These are phyloP conservation scores for Glyptemys insculpta DNA, from an alignment of 2,797 vertebrate genomes.

Conservation along the genomic window DNA sequence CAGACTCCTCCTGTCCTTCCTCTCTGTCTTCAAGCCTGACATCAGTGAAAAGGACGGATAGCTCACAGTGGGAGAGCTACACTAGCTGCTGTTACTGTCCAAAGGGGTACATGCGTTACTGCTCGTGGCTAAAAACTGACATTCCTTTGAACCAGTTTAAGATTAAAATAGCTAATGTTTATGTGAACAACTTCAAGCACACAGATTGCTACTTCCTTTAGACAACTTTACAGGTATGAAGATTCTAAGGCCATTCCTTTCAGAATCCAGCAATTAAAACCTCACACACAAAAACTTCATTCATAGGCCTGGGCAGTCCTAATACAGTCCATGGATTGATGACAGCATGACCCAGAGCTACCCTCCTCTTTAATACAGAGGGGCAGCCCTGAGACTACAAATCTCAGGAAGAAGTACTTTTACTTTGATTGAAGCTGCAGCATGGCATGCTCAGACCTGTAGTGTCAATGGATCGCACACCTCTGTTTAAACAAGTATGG, in stretches of 20 bases:
- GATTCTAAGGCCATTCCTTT: not conserved
- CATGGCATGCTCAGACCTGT: not conserved
- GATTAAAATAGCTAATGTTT: not conserved
- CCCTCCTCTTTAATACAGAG: not conserved
- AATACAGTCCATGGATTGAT: not conserved
- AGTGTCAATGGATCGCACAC: not conserved
- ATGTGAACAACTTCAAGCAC: not conserved
- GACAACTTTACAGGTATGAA: not conserved
- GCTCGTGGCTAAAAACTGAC: rapidly evolving
- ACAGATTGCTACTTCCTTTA: rapidly evolving
- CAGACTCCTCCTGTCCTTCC: not conserved
- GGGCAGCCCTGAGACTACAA: not conserved
- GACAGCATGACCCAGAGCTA: not conserved
- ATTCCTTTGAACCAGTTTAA: not conserved
- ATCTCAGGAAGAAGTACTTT: not conserved
- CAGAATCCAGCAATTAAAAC: not conserved
- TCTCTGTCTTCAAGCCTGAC: not conserved
- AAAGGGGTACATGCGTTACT: rapidly evolving
- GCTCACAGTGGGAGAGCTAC: too few species aligned
- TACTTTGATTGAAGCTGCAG: not conserved
- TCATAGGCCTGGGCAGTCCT: not conserved
- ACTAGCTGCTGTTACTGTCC: not conserved
- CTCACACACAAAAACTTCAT: not conserved
- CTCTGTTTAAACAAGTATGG: not conserved
- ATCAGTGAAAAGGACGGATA: not conserved